A percentile compares a stretch with the other conserved stretches of the same genome.
Conservation (phyloP, 2,888 invertebrate species). For the Andrena trimmerana region DNA sequence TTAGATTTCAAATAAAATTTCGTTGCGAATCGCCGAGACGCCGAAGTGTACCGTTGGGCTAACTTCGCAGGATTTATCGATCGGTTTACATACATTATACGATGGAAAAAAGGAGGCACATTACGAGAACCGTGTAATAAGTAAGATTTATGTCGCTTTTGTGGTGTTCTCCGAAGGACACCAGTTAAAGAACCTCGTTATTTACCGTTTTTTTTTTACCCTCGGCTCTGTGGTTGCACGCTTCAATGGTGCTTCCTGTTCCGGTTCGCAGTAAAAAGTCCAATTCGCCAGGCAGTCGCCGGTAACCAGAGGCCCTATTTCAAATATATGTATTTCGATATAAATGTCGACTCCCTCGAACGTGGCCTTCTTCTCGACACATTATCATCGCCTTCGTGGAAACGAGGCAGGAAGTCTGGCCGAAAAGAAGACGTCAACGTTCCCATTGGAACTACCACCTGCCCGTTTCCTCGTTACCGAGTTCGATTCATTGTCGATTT, state of each 20-base stretch:
- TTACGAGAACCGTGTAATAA: not conserved
- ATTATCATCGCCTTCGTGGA: not conserved
- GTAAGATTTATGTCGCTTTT: conserved; percentile 12
- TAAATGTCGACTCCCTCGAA: not conserved
- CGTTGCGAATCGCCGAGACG: too few relatives aligned
- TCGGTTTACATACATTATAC: not conserved
- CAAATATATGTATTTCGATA: conserved; percentile 11
- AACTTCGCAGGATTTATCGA: not conserved
- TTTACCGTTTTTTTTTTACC: conserved; percentile 19
- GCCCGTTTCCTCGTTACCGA: not conserved
- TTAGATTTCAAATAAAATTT: too few relatives aligned
- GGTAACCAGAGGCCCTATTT: not conserved
- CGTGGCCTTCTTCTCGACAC: not conserved
- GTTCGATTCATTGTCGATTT: not conserved
- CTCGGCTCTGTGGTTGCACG: conserved; percentile 37
- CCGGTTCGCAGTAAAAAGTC: conserved; percentile 35
- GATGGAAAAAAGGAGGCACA: not conserved
- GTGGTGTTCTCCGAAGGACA: conserved; percentile 30
- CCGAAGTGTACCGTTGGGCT: too few relatives aligned
- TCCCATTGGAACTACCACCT: not conserved
- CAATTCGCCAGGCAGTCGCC: not conserved
- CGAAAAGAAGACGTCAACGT: not conserved
- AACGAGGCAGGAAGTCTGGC: not conserved
- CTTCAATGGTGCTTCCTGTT: conserved; percentile 51
- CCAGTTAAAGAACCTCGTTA: conserved; percentile 44